Evolutionary conservation across 2,113 vertebrate species (phyloP), one percentile per base, ranked within the genome.

Genomic region (Phylloscopus trochilus): DNA sequence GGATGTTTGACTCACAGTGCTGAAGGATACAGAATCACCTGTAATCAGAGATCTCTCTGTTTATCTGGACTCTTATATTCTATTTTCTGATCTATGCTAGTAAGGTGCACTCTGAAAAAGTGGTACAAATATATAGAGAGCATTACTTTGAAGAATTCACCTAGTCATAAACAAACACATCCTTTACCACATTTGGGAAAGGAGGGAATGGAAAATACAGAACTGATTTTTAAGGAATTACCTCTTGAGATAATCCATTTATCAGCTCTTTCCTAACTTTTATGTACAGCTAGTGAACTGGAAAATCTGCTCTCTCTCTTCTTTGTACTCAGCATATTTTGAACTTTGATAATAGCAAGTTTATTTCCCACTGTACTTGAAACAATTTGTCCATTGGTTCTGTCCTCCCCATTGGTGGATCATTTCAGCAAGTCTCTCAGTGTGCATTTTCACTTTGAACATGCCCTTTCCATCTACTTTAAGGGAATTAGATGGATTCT

Each of bases 401-500:
- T 62, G 26, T 70, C 31, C 31, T 89, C 63, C 47, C 35, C 82
- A 4, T 47, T 87, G 41, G 55, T 77, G 43, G 27, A 55, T 83
- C 60, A 83, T 84, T 93, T 93, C 70, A 84, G 33, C 31, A 79
- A 56, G 28, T 79, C 31, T 95, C 66, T 94, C 58, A 79, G 55
- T 1, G 0, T 80, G 70, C 11, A 49, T 80, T 93, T 96, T 93
- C 67, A 39, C 70, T 88, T 92, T 92, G 85, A 74, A 95, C 46
- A 13, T 83, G 56, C 55, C 51, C 76, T 93, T 96, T 90, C 67
- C 56, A 49, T 74, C 59, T 35, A 94, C 21, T 79, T 88, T 87
- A 85, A 85, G 77, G 46, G 83, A 93, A 91, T 89, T 89, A 79
- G 22, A 51, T 58, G 37, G 31, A 19, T 85, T 91, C 74, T 95